A percentile compares a stretch with the other conserved stretches of the same genome.
phyloP scores from a whole-genome alignment of 2,113 vertebrate species.

The Leiothrix lutea region DNA sequence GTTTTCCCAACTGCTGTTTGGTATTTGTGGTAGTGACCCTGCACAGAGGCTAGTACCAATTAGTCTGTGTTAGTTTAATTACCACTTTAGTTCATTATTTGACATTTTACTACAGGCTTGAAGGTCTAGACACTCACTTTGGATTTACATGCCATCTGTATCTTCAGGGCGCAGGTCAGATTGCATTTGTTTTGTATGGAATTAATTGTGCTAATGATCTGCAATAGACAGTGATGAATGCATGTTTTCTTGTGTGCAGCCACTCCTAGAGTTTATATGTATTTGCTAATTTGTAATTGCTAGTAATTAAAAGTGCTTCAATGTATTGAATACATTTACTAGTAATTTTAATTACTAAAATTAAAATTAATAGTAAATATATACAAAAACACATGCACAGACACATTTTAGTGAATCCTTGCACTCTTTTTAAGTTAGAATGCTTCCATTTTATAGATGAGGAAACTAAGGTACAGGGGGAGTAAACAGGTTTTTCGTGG shows the following conservation, averaged over 20 bases:
- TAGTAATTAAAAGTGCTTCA: background rate
- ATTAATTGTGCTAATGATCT: background rate
- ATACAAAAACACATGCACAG: background rate
- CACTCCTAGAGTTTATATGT: background rate
- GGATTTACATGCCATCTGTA: background rate
- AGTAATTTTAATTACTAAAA: background rate
- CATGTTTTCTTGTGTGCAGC: background rate
- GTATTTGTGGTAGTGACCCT: background rate
- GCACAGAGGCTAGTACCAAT: background rate
- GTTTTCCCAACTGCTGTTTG: background rate
- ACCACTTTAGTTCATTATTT: background rate
- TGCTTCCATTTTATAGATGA: background rate
- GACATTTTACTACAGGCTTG: background rate
- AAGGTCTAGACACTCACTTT: background rate
- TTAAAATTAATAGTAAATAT: background rate
- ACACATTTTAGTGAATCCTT: background rate
- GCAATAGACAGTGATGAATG: background rate
- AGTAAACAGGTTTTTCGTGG: background rate
- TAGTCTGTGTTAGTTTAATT: background rate
- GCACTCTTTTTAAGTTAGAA: background rate
- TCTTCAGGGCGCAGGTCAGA: background rate
- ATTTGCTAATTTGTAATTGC: background rate
- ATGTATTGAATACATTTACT: background rate
- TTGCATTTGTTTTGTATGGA: background rate
- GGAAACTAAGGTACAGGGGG: background rate